These are phyloP conservation scores for Coenobita brevimanus DNA, from an alignment of 1,140 invertebrate species.

Conservation along the genomic window DNA sequence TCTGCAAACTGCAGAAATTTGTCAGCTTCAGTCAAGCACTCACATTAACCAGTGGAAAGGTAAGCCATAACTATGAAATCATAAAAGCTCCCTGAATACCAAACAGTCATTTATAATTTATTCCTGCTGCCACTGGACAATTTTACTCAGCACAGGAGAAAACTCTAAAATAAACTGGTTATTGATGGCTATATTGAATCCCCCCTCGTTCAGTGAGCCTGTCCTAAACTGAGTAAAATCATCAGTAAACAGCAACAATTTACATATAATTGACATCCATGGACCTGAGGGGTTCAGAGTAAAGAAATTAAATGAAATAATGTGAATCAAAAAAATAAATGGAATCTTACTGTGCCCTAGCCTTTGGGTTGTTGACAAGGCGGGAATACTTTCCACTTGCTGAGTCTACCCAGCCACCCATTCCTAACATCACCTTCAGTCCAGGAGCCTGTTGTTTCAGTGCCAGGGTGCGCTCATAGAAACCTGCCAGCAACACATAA, in stretches of 20 bases:
- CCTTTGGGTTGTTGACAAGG: constrained; percentile 79
- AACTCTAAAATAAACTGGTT: no score
- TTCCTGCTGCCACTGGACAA: no score
- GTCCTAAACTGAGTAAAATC: background rate
- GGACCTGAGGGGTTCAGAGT: background rate
- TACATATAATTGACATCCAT: background rate
- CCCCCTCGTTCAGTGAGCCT: no score
- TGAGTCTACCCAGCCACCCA: constrained; percentile 95
- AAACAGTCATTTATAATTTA: no score
- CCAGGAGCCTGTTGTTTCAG: constrained; percentile 75
- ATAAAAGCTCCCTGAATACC: no score
- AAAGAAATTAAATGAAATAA: background rate
- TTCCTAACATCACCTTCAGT: constrained; percentile 81
- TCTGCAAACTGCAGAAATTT: no score
- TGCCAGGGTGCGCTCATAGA: constrained; percentile 78
- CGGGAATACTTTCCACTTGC: constrained; percentile 87
- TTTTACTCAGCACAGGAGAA: no score
- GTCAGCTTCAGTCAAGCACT: no score
- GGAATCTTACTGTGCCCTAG: constrained; percentile 77
- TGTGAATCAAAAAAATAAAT: background rate
- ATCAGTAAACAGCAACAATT: background rate
- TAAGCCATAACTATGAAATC: no score
- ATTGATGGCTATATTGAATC: no score
- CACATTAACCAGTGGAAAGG: no score
- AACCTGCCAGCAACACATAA: constrained; percentile 76